Base-by-base conservation (phyloP, 2,888 invertebrate species). In the Epinotia bilunana region DNA sequence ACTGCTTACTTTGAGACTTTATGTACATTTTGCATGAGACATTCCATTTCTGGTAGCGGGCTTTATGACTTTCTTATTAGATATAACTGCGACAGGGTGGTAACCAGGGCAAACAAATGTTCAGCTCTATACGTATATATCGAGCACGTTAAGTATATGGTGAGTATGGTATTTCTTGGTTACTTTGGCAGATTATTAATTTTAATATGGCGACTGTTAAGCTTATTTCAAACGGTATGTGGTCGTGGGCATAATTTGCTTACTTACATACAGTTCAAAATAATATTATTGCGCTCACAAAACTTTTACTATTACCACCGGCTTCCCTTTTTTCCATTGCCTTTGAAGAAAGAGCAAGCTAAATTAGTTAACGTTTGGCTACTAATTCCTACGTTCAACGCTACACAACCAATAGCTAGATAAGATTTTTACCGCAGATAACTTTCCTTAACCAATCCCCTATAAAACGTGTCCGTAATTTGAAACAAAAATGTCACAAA, bases 1-100 rank as follows among this genome's bases (percentile, higher is more conserved):
- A 87, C 86, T 84, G 83, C 86, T 86, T 83, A 83, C 83, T 84
- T 84, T 82, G 82, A 83, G 83, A 83, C 81, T 89, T 89, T 88
- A 87, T 87, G 78, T 82, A 87, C 83, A 87, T 88, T 87, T 85
- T 78, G 83, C 81, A 86, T 85, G 84, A 88, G 84, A 84, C 81
- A 80, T 86, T 83, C 82, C 84, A 85, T 87, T 87, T 83, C 83
- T 85, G 84, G 83, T 84, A 82, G 83, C 81, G 78, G 80, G 80
- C 81, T 90, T 90, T 90, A 90, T 86, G 86, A 84, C 84, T 87
- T 83, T 87, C 85, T 87, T 89, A 89, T 88, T 87, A 87, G 83
- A 86, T 84, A 86, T 84, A 84, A 87, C 86, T 80, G 79, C 82
- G 83, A 85, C 83, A 80, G 79, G 79, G 80, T 82, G 78, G 79